Conservation (phyloP, 2,888 invertebrate species). For the Drosophila engyochracea region DNA sequence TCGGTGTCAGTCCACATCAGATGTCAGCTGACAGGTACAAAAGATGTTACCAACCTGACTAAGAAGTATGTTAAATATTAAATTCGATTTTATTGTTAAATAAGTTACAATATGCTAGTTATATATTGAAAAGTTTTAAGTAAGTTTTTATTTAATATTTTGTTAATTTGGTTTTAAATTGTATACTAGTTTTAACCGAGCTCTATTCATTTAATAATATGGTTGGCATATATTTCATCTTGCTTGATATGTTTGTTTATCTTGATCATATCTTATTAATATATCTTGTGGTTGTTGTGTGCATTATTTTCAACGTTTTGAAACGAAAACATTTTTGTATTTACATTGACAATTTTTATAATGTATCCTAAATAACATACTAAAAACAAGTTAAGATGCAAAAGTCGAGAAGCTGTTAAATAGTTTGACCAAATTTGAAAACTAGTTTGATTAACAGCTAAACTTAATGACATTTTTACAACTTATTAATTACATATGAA, state of each 20-base stretch:
- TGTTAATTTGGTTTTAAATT: background rate
- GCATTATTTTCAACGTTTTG: background rate
- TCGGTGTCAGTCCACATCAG: constrained; percentile 41
- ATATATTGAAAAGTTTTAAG: background rate
- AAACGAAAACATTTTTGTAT: too few species aligned
- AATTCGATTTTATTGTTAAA: constrained; percentile 14
- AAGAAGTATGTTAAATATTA: constrained; percentile 23
- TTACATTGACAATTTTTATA: too few species aligned
- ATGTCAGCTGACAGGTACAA: constrained; percentile 19
- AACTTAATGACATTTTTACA: too few species aligned
- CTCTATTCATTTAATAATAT: background rate
- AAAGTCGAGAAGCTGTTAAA: too few species aligned
- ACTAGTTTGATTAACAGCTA: too few species aligned
- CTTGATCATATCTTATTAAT: background rate
- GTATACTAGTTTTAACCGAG: background rate
- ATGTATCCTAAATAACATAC: too few species aligned
- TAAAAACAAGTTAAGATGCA: too few species aligned
- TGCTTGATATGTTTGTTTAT: background rate
- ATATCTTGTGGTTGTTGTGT: background rate
- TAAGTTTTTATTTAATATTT: background rate
- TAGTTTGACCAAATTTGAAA: too few species aligned
- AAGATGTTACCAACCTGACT: constrained; percentile 14
- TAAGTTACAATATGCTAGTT: background rate
- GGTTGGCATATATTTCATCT: background rate
- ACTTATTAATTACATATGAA: too few species aligned